phyloP scores from a whole-genome alignment of 2,888 invertebrate genomes.

The Scaptodrosophila latifasciaeformis region DNA sequence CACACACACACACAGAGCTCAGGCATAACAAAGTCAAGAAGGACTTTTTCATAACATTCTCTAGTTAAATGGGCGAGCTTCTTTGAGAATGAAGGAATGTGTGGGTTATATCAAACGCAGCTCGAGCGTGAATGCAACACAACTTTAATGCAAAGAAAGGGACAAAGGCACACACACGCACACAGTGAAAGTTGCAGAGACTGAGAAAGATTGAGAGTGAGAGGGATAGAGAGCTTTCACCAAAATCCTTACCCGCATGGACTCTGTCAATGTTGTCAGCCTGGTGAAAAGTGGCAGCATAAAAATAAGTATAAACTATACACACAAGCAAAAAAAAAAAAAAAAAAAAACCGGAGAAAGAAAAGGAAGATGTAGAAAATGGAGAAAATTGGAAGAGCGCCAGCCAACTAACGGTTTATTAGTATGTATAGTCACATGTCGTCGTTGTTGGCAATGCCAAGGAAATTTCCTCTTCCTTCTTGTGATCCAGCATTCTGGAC shows the following conservation, averaged over 20 bases:
- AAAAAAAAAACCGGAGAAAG: too few species aligned
- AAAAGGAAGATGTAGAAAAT: neutral
- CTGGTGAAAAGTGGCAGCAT: slow-evolving; percentile 15
- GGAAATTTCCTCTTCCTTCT: slow-evolving; percentile 28
- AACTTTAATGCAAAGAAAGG: slow-evolving; percentile 41
- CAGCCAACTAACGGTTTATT: slow-evolving; percentile 55
- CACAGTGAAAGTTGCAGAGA: too few species aligned
- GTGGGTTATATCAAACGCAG: slow-evolving; percentile 12
- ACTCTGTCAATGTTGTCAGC: slow-evolving; percentile 17
- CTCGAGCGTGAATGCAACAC: slow-evolving; percentile 48
- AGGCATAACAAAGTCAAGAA: neutral
- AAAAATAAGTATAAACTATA: slow-evolving; percentile 23
- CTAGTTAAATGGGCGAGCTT: too few species aligned
- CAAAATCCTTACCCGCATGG: slow-evolving; percentile 21
- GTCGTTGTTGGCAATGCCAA: slow-evolving; percentile 40
- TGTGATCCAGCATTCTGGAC: slow-evolving; percentile 3
- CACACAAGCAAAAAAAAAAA: too few species aligned
- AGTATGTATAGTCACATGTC: slow-evolving; percentile 62
- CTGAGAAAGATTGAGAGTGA: too few species aligned
- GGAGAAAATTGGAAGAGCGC: slow-evolving; percentile 3
- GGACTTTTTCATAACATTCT: too few species aligned
- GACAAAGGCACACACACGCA: too few species aligned
- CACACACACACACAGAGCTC: too few species aligned
- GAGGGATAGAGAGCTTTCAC: too few species aligned
- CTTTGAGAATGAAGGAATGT: neutral